These are phyloP conservation scores for Eucriotettix oculatus DNA, from an alignment of 2,888 invertebrate genomes.

Conservation along the genomic window DNA sequence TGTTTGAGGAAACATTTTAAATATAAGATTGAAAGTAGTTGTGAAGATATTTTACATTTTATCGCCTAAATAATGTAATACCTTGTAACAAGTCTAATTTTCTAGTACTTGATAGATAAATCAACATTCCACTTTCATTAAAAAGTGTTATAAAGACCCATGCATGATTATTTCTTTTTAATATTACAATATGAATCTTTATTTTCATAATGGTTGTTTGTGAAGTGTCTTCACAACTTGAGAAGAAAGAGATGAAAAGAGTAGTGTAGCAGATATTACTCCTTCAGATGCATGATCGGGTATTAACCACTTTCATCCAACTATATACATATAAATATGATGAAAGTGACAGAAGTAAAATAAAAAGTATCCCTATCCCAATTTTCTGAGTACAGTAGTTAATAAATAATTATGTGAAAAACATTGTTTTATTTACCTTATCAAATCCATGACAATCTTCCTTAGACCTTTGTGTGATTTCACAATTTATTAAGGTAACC, in stretches of 20 bases:
- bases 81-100: no score
- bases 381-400: conserved; percentile 56
- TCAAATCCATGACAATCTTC: background rate
- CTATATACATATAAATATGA: conserved; percentile 2
- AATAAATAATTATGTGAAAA: conserved; percentile 55
- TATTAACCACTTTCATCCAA: conserved; percentile 11
- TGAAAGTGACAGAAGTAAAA: conserved; percentile 9
- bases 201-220: background rate
- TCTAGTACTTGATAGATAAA: no score
- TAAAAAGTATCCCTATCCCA: conserved; percentile 15
- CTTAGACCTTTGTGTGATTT: background rate
- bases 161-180: no score
- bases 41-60: conserved; percentile 1
- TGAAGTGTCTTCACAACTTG: conserved; percentile 12
- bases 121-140: no score
- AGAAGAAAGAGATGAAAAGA: background rate
- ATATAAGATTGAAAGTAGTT: conserved; percentile 4
- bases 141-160: no score
- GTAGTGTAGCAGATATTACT: conserved; percentile 10
- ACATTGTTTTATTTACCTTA: background rate
- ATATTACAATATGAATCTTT: no score
- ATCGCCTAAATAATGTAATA: no score
- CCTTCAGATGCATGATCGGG: conserved; percentile 11
- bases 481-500: background rate
- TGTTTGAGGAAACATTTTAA: conserved; percentile 12